Evolutionary conservation across 2,113 vertebrate species (phyloP).

Genomic region (Channa argus): DNA sequence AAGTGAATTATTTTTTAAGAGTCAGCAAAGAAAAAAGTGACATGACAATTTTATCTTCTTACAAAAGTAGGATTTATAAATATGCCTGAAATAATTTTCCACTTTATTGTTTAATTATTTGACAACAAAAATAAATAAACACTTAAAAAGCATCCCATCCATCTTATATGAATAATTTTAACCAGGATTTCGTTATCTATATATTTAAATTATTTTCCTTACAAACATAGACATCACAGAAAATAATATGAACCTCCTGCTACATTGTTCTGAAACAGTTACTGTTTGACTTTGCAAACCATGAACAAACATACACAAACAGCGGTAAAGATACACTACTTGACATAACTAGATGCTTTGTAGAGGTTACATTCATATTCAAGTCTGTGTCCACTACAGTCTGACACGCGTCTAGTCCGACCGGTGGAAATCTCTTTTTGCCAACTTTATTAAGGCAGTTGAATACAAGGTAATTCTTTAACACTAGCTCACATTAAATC

Average conservation of each 20-base stretch:
- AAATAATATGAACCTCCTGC: constrained; percentile 61
- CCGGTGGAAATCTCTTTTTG: constrained; percentile 34
- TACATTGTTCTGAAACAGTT: constrained; percentile 34
- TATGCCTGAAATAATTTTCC: constrained; percentile 69
- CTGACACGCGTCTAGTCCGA: constrained; percentile 36
- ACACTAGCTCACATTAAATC: constrained; percentile 50
- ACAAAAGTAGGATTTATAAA: constrained; percentile 54
- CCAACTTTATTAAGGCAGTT: constrained; percentile 75
- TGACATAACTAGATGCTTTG: constrained; percentile 20
- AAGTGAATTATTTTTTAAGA: neutral
- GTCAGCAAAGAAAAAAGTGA: neutral
- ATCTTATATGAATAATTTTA: constrained; percentile 74
- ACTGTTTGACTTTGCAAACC: constrained; percentile 57
- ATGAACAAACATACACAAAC: constrained; percentile 60
- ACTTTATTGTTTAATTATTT: constrained; percentile 74
- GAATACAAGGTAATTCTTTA: constrained; percentile 54
- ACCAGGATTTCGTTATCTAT: constrained; percentile 76
- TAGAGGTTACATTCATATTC: constrained; percentile 79
- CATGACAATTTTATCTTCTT: constrained; percentile 28
- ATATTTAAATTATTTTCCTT: constrained; percentile 69
- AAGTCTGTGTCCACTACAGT: constrained; percentile 61
- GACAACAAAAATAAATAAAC: constrained; percentile 89
- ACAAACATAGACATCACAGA: constrained; percentile 77
- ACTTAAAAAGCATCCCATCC: constrained; percentile 80
- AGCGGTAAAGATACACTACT: constrained; percentile 47